Evolutionary conservation across 2,888 invertebrate genomes (phyloP), one percentile per base, ranked within the genome.

Genomic region (Terebella lapidaria): DNA sequence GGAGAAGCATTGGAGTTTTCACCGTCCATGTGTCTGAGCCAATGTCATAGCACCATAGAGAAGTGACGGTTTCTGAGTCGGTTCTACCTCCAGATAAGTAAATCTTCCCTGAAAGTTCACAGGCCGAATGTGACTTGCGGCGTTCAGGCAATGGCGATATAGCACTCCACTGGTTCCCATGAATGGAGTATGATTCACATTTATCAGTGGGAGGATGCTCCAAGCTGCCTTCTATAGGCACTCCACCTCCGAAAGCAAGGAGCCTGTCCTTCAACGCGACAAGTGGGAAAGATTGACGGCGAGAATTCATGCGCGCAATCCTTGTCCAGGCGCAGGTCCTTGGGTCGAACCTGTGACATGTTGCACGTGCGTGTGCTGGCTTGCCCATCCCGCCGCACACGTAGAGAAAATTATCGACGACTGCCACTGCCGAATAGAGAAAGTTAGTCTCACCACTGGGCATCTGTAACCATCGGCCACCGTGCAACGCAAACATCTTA

Each of bases 371-470:
- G 45, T 62, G 62, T n/a, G 62, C 62, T 1, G 62, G 62, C 24
- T 62, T 62, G 1, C 62, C 62, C 62, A 62, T 62, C 1, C 62
- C 62, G 10, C 62, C 62, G 54, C 62, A 62, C 49, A 62, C 62
- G 26, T 62, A 62, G 54, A 62, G 24, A 30, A 62, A 62, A 47
- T 62, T 62, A 25, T 62, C 60, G 20, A 62, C 47, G 3, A 60
- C 60, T 20, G 51, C 57, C 10, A 60, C 60, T 3, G 62, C 59
- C 2, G 62, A 47, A 26, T 60, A 62, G 24, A 62, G 57, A 45
- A 60, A 60, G 45, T 57, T 62, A 18, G 54, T 49, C 25, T 59
- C 60, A 2, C 58, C 42, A 46, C 46, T 28, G 10, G 54, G 25
- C 5, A 62, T 28, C n/a, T 53, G 57, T 18, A 49, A 15, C 62